Percentiles rank a stretch among this genome's conserved stretches.
Evolutionary conservation across 2,888 invertebrate genomes (phyloP).

Genomic region (Phrixothrix hirtus): DNA sequence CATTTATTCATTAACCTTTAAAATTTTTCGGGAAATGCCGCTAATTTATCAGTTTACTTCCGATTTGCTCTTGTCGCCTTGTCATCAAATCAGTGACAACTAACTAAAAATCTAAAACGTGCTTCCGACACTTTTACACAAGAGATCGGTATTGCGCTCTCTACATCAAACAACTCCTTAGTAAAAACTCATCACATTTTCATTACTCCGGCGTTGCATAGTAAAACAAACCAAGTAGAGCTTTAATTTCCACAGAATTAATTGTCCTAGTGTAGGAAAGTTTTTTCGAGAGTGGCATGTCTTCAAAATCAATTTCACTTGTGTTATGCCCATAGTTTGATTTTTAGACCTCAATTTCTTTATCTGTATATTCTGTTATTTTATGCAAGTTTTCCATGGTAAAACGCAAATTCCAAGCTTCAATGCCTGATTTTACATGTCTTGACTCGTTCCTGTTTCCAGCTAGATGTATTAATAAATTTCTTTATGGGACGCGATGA

Average conservation of each 20-base stretch:
- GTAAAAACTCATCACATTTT: conserved; percentile 22
- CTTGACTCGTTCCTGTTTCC: conserved; percentile 23
- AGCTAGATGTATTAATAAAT: conserved; percentile 16
- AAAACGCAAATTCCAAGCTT: conserved; percentile 26
- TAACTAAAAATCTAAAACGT: conserved; percentile 16
- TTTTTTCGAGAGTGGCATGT: conserved; percentile 7
- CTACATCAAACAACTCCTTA: conserved; percentile 17
- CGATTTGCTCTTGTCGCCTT: conserved; percentile 29
- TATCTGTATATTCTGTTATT: conserved; percentile 21
- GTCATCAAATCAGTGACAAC: conserved; percentile 33
- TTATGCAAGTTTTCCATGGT: conserved; percentile 22
- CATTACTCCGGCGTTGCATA: conserved; percentile 7
- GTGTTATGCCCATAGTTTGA: conserved; percentile 9
- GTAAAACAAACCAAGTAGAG: too few relatives aligned
- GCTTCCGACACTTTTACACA: conserved; percentile 28
- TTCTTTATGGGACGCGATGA: conserved; percentile 12
- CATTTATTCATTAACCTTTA: conserved; percentile 7
- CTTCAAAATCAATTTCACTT: too few relatives aligned
- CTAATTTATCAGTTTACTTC: conserved; percentile 31
- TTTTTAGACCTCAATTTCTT: conserved; percentile 13
- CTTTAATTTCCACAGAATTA: too few relatives aligned
- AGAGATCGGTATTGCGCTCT: conserved; percentile 19
- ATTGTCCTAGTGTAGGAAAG: conserved; percentile 11
- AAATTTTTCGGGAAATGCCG: conserved; percentile 21
- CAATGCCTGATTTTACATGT: conserved; percentile 23